Evolutionary conservation across 2,113 vertebrate species (phyloP).

Genomic region (Campylomormyrus numenius): DNA sequence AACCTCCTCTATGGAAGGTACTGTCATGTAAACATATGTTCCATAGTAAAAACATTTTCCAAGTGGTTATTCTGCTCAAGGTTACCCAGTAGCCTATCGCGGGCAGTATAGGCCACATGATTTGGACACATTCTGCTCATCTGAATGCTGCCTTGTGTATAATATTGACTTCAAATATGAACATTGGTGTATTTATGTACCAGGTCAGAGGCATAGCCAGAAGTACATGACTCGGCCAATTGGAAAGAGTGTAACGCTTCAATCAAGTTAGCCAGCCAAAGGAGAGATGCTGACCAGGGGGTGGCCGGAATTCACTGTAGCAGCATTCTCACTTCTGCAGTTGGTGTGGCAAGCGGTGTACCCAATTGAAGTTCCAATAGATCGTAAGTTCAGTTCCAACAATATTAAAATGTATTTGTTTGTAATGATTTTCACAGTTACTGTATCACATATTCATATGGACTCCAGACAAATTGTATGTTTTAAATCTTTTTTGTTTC

Average conservation of each 20-base stretch:
- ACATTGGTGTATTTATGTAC: slow-evolving; percentile 19
- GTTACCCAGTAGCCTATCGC: not conserved
- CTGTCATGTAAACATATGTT: not conserved
- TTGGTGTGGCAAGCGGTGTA: slow-evolving; percentile 57
- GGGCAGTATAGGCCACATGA: not conserved
- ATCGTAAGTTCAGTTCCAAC: slow-evolving; percentile 67
- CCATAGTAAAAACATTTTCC: not conserved
- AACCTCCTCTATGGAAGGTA: not conserved
- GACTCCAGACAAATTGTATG: not conserved
- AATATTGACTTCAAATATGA: not conserved
- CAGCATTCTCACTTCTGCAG: slow-evolving; percentile 55
- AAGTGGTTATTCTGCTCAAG: not conserved
- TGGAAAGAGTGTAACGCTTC: slow-evolving; percentile 27
- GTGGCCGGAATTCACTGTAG: slow-evolving; percentile 35
- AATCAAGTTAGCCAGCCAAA: slow-evolving; percentile 26
- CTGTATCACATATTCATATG: not conserved
- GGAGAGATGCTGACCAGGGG: slow-evolving; percentile 65
- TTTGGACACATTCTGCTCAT: not conserved
- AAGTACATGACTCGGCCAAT: slow-evolving; percentile 31
- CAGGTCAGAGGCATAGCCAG: slow-evolving; percentile 35
- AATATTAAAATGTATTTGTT: not conserved
- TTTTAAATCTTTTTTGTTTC: not conserved
- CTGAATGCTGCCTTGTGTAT: not conserved
- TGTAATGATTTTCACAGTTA: not conserved
- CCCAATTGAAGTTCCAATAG: slow-evolving; percentile 79